Base-by-base conservation (phyloP, 2,888 invertebrate genomes). In the Belgica antarctica region DNA sequence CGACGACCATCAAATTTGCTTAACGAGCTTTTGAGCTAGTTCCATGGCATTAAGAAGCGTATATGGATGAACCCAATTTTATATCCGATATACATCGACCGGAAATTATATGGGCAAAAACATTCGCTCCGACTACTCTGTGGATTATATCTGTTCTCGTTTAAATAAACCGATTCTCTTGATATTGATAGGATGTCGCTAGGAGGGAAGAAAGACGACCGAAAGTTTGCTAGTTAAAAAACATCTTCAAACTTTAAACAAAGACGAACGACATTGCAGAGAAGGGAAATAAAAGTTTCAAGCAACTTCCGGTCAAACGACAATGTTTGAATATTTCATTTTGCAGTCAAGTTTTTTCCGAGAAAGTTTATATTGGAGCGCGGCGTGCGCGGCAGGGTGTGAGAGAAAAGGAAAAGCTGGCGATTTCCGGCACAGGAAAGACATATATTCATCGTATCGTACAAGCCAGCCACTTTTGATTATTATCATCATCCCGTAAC, bases 101-200 rank as follows among this genome's bases (percentile, higher is more conserved):
- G 68, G 68, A 68, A 68, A 68, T 68, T 68, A 57, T 68, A 68
- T 52, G 57, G 68, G 52, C 31, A 57, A 68, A 47, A 65, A 15
- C 24, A 19, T 47, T 47, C 24, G n/a, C 24, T 17, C 4, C 31
- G 31, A 62, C 12, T 10, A 34, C 62, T 17, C n/a, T 62, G 12
- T 34, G 19, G 62, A 34, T 62, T 31, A 19, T 62, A n/a, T n/a
- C n/a, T n/a, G n/a, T n/a, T 22, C 12, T 34, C 22, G 17, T 28
- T 62, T 19, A 62, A 31, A 34, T 27, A 34, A 31, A 34, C 31
- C 7, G 12, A 7, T 22, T 52, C 52, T 5, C 41, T 52, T n/a
- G 22, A 52, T 22, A 52, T 22, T 52, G 52, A 52, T 52, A 52
- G 52, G 22, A 22, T 52, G 19, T 22, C 12, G 15, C 41, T 12